phyloP scores from a whole-genome alignment of 2,888 invertebrate genomes.

The Cataglyphis rosenhaueri region DNA sequence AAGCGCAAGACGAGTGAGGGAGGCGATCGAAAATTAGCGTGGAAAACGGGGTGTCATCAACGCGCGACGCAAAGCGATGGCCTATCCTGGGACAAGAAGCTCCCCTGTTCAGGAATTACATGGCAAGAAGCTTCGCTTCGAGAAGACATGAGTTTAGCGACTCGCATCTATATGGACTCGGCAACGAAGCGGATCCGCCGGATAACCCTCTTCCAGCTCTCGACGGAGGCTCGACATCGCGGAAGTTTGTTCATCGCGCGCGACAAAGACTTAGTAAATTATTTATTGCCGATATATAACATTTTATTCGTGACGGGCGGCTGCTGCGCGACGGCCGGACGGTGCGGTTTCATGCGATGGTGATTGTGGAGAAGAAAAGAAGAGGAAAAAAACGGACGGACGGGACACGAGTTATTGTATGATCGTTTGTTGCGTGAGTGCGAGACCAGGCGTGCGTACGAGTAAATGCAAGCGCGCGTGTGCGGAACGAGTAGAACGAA shows the following conservation, averaged over 20 bases:
- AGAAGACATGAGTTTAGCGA: slow-evolving; percentile 37
- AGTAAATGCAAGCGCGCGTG: slow-evolving; percentile 55
- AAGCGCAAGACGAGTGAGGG: slow-evolving; percentile 11
- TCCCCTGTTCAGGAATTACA: slow-evolving; percentile 21
- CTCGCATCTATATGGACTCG: slow-evolving; percentile 12
- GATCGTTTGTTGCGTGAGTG: slow-evolving; percentile 55
- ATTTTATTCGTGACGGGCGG: slow-evolving; percentile 76
- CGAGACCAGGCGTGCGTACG: slow-evolving; percentile 46
- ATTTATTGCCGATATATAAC: slow-evolving; percentile 82
- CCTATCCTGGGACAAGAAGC: slow-evolving; percentile 28
- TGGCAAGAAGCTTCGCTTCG: slow-evolving; percentile 52
- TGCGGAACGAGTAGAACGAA: slow-evolving; percentile 47
- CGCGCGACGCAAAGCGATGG: slow-evolving; percentile 60
- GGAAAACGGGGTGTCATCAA: slow-evolving; percentile 57
- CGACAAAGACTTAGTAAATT: slow-evolving; percentile 84
- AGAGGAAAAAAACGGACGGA: slow-evolving; percentile 16
- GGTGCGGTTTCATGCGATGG: slow-evolving; percentile 47
- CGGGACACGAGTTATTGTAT: slow-evolving; percentile 47
- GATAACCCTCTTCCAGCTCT: slow-evolving; percentile 53
- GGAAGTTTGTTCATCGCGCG: slow-evolving; percentile 80
- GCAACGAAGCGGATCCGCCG: slow-evolving; percentile 43
- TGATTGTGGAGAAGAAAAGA: slow-evolving; percentile 41
- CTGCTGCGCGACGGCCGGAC: slow-evolving; percentile 59
- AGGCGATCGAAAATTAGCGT: slow-evolving; percentile 20
- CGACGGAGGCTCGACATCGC: slow-evolving; percentile 67